Evolutionary conservation across 2,888 invertebrate species (phyloP).

Genomic region (Lithodes maja): DNA sequence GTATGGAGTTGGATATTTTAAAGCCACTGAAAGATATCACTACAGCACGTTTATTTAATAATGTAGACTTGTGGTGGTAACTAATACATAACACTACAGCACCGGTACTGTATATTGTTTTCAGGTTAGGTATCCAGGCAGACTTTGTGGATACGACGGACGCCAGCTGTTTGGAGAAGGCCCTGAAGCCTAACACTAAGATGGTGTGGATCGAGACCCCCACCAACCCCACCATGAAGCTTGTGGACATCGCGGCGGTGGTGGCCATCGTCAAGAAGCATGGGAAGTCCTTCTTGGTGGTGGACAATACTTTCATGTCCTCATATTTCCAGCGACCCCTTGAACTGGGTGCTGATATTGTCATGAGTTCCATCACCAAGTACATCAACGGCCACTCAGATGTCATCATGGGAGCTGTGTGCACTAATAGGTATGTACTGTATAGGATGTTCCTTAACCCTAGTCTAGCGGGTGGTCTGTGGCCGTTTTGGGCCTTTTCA

Average conservation of each 20-base stretch:
- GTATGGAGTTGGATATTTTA: too few relatives aligned
- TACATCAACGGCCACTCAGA: slow-evolving; percentile 99
- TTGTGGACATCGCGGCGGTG: slow-evolving; percentile 88
- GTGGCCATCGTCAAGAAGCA: slow-evolving; percentile 78
- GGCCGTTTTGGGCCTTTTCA: too few relatives aligned
- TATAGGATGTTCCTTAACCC: too few relatives aligned
- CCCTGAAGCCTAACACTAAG: slow-evolving; percentile 89
- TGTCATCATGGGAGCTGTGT: slow-evolving; percentile 94
- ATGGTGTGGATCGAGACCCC: slow-evolving; percentile 96
- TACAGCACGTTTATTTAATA: not conserved
- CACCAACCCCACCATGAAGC: slow-evolving; percentile 94
- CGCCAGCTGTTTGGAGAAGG: slow-evolving; percentile 80
- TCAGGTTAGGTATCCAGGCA: slow-evolving; percentile 83
- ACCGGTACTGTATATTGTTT: not conserved
- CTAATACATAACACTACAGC: too few relatives aligned
- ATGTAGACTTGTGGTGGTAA: not conserved
- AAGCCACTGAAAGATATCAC: too few relatives aligned
- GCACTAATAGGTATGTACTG: slow-evolving; percentile 79
- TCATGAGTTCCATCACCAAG: slow-evolving; percentile 94
- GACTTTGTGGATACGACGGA: slow-evolving; percentile 87
- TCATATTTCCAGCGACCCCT: slow-evolving; percentile 92
- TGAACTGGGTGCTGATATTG: slow-evolving; percentile 92
- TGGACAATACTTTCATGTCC: slow-evolving; percentile 96
- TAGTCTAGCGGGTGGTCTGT: too few relatives aligned
- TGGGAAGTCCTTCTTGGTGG: slow-evolving; percentile 82